Conservation (phyloP, 2,888 invertebrate species). For the Furcula furcula region DNA sequence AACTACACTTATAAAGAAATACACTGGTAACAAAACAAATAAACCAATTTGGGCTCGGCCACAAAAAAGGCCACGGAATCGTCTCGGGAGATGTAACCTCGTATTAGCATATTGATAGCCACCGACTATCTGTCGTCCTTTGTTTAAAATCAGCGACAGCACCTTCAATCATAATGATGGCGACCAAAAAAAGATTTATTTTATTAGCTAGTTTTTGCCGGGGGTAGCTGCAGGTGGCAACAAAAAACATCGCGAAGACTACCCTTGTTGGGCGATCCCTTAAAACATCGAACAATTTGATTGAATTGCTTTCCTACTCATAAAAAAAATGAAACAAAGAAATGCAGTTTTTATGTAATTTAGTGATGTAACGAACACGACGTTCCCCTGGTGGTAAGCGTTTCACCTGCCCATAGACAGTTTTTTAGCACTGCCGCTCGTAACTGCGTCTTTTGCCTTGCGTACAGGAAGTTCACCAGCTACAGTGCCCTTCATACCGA, state of each 20-base stretch:
- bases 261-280: slow-evolving; percentile 21
- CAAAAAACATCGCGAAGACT: slow-evolving; percentile 43
- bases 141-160: slow-evolving; percentile 80
- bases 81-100: slow-evolving; percentile 53
- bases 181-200: slow-evolving; percentile 60
- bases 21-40: slow-evolving; percentile 75
- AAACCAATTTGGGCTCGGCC: slow-evolving; percentile 68
- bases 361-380: too few species aligned
- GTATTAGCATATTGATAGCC: slow-evolving; percentile 79
- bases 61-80: slow-evolving; percentile 62
- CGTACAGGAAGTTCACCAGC: too few species aligned
- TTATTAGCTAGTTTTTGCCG: slow-evolving; percentile 62
- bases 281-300: slow-evolving; percentile 25
- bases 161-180: slow-evolving; percentile 75
- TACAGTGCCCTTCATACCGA: too few species aligned
- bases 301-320: slow-evolving; percentile 6
- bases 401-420: too few species aligned
- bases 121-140: slow-evolving; percentile 68
- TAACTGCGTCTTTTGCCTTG: too few species aligned
- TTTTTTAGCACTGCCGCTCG: too few species aligned
- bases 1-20: slow-evolving; percentile 64
- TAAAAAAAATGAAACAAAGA: neutral
- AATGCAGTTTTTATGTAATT: neutral
- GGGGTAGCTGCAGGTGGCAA: slow-evolving; percentile 61
- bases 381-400: too few species aligned